Evolutionary conservation across 2,888 invertebrate species (phyloP), one percentile per base, ranked within the genome.

Genomic region (Metellina segmentata): DNA sequence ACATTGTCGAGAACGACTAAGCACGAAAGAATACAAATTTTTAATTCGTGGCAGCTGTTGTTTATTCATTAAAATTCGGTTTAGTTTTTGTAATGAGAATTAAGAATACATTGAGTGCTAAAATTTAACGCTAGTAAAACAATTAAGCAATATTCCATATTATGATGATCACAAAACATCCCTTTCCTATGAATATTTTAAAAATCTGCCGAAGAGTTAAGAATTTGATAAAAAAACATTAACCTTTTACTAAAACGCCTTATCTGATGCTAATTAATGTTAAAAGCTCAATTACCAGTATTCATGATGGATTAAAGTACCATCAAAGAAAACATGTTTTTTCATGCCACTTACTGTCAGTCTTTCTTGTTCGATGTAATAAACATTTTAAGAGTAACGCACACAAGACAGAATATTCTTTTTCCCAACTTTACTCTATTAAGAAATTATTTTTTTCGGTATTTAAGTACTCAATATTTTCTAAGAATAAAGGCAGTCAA

Each of bases 281-380:
- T 90, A 90, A 90, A 90, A 90, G 90, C 85, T 90, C 79, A 85
- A 85, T 90, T 90, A 79, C 78, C 51, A 51, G 77, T 61, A 90
- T 83, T 90, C 79, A 51, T 70, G 79, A 79, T 85, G 79, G 85
- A 79, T 90, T 90, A 90, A 85, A 85, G 34, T 16, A 83, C 61
- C 82, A 52, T 69, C 75, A 69, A 77, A 82, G 72, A 83, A 82
- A 82, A 69, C 69, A 61, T 16, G 19, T 82, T 82, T 89, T 89
- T 89, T 71, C 77, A 48, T 16, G 9, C 49, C 79, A 75, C 70
- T 81, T 89, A 69, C 51, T 82, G 82, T 89, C 75, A 83, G 70
- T 71, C 52, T 52, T 61, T 51, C 89, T 79, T 90, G 79, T 85
- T 82, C 85, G 61, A 69, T 61, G 74, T 89, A 53, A 78, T 83